These are phyloP conservation scores for Solenodon paradoxus DNA, from an alignment of 2,113 vertebrate genomes.

Conservation along the genomic window DNA sequence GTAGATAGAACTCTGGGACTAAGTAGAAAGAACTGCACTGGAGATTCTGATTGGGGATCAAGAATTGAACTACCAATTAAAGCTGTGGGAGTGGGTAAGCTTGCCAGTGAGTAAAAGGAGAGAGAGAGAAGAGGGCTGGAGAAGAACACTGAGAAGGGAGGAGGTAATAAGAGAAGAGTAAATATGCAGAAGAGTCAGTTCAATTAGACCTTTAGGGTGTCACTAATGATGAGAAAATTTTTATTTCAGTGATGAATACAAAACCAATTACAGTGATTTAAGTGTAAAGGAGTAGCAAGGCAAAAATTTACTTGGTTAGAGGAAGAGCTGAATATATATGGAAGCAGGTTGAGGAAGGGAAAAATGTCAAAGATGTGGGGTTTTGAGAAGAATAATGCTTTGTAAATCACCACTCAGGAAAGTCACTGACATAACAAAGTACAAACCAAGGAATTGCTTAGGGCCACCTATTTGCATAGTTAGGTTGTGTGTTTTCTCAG, in stretches of 20 bases:
- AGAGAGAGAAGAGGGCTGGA: neutral
- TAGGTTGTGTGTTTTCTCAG: neutral
- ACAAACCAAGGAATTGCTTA: neutral
- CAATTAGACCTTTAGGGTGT: neutral
- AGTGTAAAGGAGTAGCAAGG: neutral
- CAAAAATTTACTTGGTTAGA: neutral
- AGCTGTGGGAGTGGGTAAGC: neutral
- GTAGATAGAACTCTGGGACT: neutral
- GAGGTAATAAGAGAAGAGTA: neutral
- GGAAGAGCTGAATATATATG: neutral
- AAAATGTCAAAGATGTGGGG: neutral
- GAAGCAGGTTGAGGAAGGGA: neutral
- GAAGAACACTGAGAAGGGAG: neutral
- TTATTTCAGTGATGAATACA: neutral
- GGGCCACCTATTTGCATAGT: neutral
- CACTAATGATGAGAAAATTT: neutral
- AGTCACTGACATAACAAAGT: neutral
- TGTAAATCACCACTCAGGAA: neutral
- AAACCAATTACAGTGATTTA: neutral
- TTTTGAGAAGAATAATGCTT: slow-evolving; percentile 8
- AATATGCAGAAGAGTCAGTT: neutral
- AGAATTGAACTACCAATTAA: neutral
- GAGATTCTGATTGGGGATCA: neutral
- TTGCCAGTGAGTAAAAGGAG: neutral
- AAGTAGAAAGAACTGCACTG: neutral